Percentiles rank a stretch among this genome's conserved stretches.
These are phyloP conservation scores for Standfussiana lucernea DNA, from an alignment of 2,888 invertebrate species.

Conservation along the genomic window DNA sequence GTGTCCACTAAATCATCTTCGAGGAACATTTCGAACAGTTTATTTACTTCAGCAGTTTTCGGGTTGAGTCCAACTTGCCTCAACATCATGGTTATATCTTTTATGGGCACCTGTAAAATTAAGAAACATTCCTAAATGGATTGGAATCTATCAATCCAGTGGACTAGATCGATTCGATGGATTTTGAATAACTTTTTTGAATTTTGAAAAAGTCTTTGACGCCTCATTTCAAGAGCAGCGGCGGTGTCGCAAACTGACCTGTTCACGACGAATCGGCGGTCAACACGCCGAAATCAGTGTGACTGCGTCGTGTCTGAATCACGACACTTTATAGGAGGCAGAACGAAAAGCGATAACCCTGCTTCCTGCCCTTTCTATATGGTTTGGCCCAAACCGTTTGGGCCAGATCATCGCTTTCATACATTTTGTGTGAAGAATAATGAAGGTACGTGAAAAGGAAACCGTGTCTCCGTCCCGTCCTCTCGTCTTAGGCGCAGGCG, in stretches of 20 bases:
- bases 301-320: background rate
- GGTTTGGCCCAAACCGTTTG: background rate
- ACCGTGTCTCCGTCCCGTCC: background rate
- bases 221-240: background rate
- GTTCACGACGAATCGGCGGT: background rate
- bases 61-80: constrained; percentile 86
- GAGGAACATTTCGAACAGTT: constrained; percentile 79
- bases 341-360: background rate
- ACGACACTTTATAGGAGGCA: background rate
- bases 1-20: constrained; percentile 87
- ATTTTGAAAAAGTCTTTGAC: background rate
- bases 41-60: constrained; percentile 79
- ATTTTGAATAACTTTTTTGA: constrained; percentile 18
- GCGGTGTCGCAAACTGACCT: background rate
- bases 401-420: background rate
- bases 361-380: background rate
- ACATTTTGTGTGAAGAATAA: background rate
- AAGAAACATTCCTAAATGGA: background rate
- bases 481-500: background rate
- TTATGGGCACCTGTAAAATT: constrained; percentile 77
- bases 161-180: constrained; percentile 4
- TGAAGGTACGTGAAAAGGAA: background rate
- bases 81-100: constrained; percentile 81
- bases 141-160: background rate
- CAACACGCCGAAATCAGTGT: background rate